Conservation (phyloP, 2,797 vertebrate genomes). For the Peromyscus melanophrys region DNA sequence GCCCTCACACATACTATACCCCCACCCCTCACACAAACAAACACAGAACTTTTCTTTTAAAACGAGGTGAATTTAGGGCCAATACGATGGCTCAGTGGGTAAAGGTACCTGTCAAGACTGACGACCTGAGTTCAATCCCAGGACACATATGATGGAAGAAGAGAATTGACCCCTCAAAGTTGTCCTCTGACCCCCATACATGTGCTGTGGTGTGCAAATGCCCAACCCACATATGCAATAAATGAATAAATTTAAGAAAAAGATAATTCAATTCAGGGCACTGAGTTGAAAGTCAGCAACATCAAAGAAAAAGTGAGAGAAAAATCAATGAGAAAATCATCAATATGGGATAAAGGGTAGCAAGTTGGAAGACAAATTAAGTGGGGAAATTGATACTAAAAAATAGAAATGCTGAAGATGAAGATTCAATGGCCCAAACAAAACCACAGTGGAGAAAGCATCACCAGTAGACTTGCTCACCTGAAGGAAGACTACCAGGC, state of each 20-base stretch:
- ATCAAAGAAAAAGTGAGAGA: neutral
- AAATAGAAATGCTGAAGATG: neutral
- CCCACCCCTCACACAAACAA: neutral
- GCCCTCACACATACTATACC: neutral
- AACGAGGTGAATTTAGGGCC: neutral
- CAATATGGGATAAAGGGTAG: neutral
- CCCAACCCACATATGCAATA: neutral
- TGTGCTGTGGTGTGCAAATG: neutral
- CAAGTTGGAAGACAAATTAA: neutral
- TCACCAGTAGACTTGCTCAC: neutral
- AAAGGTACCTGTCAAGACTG: neutral
- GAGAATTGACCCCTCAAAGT: neutral
- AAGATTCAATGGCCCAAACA: neutral
- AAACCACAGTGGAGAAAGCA: neutral
- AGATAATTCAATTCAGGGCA: neutral
- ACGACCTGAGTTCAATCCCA: neutral
- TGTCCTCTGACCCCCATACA: neutral
- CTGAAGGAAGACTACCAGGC: neutral
- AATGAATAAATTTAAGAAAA: neutral
- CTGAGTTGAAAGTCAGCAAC: neutral
- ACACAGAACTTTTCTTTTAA: neutral
- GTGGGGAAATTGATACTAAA: neutral
- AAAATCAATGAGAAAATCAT: conserved; percentile 15
- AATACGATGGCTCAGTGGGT: neutral
- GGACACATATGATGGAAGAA: neutral